Evolutionary conservation across 2,113 vertebrate species (phyloP).

Genomic region (Penelope pileata): DNA sequence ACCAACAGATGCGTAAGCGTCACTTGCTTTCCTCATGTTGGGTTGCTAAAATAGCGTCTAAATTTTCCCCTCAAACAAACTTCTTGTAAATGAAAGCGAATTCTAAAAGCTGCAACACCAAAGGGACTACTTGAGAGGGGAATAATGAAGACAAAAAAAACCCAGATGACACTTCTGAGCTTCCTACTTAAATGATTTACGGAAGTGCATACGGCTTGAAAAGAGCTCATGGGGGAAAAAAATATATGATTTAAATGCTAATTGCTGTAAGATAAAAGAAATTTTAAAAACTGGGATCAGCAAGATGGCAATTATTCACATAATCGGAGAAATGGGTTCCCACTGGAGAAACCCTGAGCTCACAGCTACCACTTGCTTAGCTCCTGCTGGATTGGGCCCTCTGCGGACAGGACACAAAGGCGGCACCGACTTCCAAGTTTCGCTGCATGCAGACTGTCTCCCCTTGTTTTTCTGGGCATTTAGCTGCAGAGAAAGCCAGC

Average conservation of each 20-base stretch:
- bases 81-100: neutral
- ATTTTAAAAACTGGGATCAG: conserved; percentile 19
- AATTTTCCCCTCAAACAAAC: neutral
- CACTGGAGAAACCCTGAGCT: neutral
- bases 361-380: neutral
- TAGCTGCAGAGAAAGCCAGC: neutral
- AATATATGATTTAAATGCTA: conserved; percentile 7
- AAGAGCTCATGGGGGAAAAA: neutral
- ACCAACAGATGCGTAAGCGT: neutral
- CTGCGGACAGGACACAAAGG: fast-evolving
- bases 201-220: conserved; percentile 33
- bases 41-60: neutral
- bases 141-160: conserved; percentile 30
- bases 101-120: conserved; percentile 16
- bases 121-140: neutral
- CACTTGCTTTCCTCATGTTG: neutral
- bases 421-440: neutral
- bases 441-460: neutral
- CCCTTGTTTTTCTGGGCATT: neutral
- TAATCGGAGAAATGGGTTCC: neutral
- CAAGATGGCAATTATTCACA: conserved; percentile 3
- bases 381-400: neutral
- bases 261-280: conserved; percentile 41
- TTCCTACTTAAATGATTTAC: conserved; percentile 11
- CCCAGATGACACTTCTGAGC: conserved; percentile 45